Evolutionary conservation across 2,888 invertebrate genomes (phyloP), one percentile per base, ranked within the genome.

Genomic region (Drosophila nigricruria): DNA sequence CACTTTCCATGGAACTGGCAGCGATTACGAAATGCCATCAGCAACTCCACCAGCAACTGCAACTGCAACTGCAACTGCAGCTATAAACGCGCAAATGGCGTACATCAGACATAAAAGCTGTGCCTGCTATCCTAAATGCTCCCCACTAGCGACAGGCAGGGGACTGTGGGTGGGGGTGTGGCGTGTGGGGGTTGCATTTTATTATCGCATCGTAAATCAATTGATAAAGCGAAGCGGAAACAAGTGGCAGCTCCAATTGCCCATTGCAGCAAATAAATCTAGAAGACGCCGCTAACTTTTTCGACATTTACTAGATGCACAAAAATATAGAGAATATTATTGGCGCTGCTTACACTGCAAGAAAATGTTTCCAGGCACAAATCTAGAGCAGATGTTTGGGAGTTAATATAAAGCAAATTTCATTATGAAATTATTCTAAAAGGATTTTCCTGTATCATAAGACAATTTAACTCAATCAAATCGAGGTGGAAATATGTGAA

Each of bases 211-310:
- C 86, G 86, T 88, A 88, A 88, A 88, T 90, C 87, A 87, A 88
- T 87, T 90, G 85, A 89, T 89, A 90, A 87, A 89, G 88, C 85
- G 88, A 88, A 88, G 73, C 87, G 87, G 87, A 88, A 90, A 88
- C 89, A 88, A 88, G 85, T 90, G 87, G 90, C 87, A 86, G 70
- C 77, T 73, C 75, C 89, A 85, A 85, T 89, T 89, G 89, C 85
- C 82, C 79, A 79, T 74, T 71, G 66, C 64, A 38, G 71, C 82
- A 58, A 83, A 83, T 83, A 83, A 83, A 83, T 83, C 87, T 83
- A 70, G 40, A 32, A 58, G 69, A 78, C 65, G 79, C 82, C 66
- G 79, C 59, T 1, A 65, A 67, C 52, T 54, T 65, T 47, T 84
- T 73, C 69, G 69, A 80, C 72, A 66, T 89, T 89, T 77, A 75